Conservation (phyloP, 2,113 vertebrate species). For the Bufo bufo region DNA sequence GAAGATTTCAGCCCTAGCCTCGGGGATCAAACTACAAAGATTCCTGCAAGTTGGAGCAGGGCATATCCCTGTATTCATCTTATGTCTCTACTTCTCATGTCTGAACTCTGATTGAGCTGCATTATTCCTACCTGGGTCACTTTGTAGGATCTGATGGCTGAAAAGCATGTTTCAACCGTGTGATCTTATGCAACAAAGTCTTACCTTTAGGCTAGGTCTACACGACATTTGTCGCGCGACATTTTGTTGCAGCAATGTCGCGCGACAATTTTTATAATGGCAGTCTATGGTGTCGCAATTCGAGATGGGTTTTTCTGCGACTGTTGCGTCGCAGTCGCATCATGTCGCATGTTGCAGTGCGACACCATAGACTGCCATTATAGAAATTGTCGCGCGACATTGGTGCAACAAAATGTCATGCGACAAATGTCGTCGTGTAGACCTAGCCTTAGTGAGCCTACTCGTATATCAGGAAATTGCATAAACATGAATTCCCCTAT, state of each 20-base stretch:
- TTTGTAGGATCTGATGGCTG: neutral
- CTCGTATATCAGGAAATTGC: neutral
- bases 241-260: no score
- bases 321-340: no score
- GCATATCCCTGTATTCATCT: slow-evolving; percentile 3
- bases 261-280: no score
- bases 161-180: neutral
- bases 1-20: slow-evolving; percentile 41
- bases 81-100: neutral
- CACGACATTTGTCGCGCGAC: no score
- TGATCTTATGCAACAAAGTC: neutral
- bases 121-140: neutral
- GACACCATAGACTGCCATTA: no score
- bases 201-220: neutral
- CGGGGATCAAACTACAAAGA: slow-evolving; percentile 15
- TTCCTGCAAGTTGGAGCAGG: slow-evolving; percentile 34
- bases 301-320: no score
- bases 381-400: no score
- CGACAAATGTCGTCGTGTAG: no score
- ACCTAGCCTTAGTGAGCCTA: neutral
- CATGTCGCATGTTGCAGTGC: no score
- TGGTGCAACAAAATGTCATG: no score
- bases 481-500: neutral
- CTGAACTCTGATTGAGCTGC: slow-evolving; percentile 30
- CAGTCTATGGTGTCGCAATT: no score